Conservation (phyloP, 2,888 invertebrate species). For the Eilema caniola region DNA sequence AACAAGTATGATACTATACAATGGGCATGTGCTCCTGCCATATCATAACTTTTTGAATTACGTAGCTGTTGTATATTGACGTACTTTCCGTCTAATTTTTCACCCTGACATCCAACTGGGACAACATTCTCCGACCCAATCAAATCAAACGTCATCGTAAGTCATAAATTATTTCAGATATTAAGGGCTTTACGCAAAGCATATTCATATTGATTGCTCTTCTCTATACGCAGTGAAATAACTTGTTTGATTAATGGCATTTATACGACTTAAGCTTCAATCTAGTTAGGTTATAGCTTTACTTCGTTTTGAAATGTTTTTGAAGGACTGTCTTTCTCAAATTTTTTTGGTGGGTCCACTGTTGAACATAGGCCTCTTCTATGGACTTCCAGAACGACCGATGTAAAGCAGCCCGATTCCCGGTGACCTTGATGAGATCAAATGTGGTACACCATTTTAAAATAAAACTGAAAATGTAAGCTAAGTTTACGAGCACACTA, state of each 20-base stretch:
- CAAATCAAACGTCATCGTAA: background rate
- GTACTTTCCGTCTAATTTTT: too few relatives aligned
- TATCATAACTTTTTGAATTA: too few relatives aligned
- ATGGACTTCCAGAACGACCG: too few relatives aligned
- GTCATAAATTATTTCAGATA: background rate
- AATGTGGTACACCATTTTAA: background rate
- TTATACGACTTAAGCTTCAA: slow-evolving; percentile 27
- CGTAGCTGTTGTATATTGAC: too few relatives aligned
- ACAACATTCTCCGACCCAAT: background rate
- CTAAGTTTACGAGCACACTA: too few relatives aligned
- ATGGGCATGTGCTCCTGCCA: too few relatives aligned
- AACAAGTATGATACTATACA: too few relatives aligned
- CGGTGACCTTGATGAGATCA: accelerated
- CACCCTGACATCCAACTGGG: background rate
- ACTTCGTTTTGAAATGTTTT: background rate
- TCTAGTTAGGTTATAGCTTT: background rate
- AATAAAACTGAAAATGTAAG: background rate
- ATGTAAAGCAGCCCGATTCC: too few relatives aligned
- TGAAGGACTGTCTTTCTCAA: too few relatives aligned
- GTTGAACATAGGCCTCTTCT: too few relatives aligned
- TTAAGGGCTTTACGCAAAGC: background rate
- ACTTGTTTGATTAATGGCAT: slow-evolving; percentile 17
- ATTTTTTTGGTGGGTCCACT: too few relatives aligned
- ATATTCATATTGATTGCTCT: slow-evolving; percentile 12
- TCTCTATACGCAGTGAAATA: slow-evolving; percentile 16